Base-by-base conservation (phyloP, 2,113 vertebrate species). In the Thermophis baileyi region DNA sequence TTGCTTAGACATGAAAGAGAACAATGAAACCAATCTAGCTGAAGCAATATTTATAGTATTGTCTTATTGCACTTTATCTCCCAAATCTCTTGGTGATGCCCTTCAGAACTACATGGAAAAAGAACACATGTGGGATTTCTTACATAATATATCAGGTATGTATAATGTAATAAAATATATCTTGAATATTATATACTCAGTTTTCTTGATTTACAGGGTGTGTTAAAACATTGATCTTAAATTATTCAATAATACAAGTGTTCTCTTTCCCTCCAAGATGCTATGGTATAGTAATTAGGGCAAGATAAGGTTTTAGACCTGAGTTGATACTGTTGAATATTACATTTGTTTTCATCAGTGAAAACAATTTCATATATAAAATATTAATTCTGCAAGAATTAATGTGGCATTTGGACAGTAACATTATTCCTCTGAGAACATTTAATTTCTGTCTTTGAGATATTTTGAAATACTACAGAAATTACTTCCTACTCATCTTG, bases 61-160 rank as follows among this genome's bases (percentile, higher is more conserved):
- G 89, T 98, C 97, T 93, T 97, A 97, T 85, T 97, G 99, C 91
- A 98, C 96, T 96, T 96, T 97, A 74, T 96, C 98, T 94, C 98
- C 98, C 63, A 98, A 97, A 96, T 98, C 97, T 94, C 98, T 99
- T 95, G 98, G 97, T 96, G 95, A 94, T 92, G 98, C 98, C 93
- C 97, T 99, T 95, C 98, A 98, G 93, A 97, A 95, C 50, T 99
- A 98, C 96, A 97, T 99, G 96, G 98, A 99, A 97, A 97, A 97
- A 95, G 97, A 97, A 91, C 96, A 98, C 27, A 92, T 99, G 85
- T 99, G 99, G 99, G 97, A 98, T 91, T 97, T 95, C 95, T 97
- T 99, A 88, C 98, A 95, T 96, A 97, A 95, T 93, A 97, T 98
- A 94, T 96, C 98, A 98, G 99, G 99, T 99, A 98, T 96, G 96